Percentiles rank a stretch among this genome's conserved stretches.
Conservation (phyloP, 1,140 invertebrate genomes). For the Neelides sp. region DNA sequence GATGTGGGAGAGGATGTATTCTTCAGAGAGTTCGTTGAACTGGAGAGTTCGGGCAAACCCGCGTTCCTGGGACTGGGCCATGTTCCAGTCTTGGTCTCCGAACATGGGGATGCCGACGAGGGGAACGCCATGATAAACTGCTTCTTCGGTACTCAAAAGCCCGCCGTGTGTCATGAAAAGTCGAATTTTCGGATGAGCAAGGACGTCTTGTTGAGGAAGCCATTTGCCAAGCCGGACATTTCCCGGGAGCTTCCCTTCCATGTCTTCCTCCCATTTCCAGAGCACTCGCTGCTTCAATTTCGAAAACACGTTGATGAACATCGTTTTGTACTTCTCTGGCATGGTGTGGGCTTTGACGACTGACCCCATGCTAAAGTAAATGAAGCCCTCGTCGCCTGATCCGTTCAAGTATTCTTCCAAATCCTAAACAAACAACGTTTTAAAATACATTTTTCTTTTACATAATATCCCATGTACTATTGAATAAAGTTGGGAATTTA, state of each 20-base stretch:
- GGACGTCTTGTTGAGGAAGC: slow-evolving; percentile 33
- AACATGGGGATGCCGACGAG: slow-evolving; percentile 40
- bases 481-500: slow-evolving; percentile 1
- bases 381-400: slow-evolving; percentile 33
- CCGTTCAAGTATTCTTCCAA: slow-evolving; percentile 28
- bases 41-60: slow-evolving; percentile 30
- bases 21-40: slow-evolving; percentile 31
- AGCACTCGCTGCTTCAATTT: slow-evolving; percentile 34
- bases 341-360: slow-evolving; percentile 30
- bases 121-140: slow-evolving; percentile 38
- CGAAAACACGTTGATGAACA: slow-evolving; percentile 27
- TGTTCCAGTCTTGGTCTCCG: slow-evolving; percentile 40
- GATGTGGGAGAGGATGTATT: slow-evolving; percentile 33
- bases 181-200: slow-evolving; percentile 36
- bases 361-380: slow-evolving; percentile 36
- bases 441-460: slow-evolving; percentile 40
- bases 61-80: slow-evolving; percentile 17
- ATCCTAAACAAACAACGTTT: slow-evolving; percentile 44
- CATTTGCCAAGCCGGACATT: slow-evolving; percentile 32
- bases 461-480: slow-evolving; percentile 34
- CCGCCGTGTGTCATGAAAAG: slow-evolving; percentile 44
- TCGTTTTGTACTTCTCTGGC: slow-evolving; percentile 27
- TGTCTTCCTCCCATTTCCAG: slow-evolving; percentile 41
- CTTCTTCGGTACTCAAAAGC: slow-evolving; percentile 38
- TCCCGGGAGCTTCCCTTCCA: slow-evolving; percentile 19